Conservation (phyloP, 2,888 invertebrate species). For the Drosophila sordidapex region DNA sequence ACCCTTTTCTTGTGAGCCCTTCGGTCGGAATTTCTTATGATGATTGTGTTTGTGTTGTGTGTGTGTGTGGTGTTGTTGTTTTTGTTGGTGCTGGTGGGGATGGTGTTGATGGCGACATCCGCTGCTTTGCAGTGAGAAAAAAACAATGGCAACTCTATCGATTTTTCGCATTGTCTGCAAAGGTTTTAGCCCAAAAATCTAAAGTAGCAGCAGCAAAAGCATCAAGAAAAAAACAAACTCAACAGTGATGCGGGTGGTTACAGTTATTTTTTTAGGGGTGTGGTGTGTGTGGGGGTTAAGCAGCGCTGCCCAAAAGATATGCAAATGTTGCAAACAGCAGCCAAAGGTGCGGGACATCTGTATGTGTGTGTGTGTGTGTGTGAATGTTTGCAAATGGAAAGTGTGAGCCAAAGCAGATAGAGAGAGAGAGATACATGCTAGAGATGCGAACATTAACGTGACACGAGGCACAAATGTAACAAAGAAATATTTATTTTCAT, state of each 20-base stretch:
- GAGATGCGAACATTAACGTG: conserved; percentile 3
- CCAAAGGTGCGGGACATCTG: conserved; percentile 48
- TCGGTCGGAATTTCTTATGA: conserved; percentile 34
- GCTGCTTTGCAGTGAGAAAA: conserved; percentile 50
- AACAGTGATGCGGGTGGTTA: conserved; percentile 55
- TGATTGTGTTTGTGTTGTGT: conserved; percentile 5
- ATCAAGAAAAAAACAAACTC: conserved; percentile 18
- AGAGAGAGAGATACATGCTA: conserved; percentile 55
- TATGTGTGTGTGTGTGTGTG: conserved; percentile 25
- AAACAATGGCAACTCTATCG: conserved; percentile 73
- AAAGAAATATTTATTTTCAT: not conserved
- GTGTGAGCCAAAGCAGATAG: conserved; percentile 60
- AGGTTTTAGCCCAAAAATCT: conserved; percentile 71
- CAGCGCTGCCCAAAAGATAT: conserved; percentile 70
- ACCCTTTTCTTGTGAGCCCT: conserved; percentile 29
- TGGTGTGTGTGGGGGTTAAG: conserved; percentile 15
- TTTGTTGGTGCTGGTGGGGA: conserved; percentile 5
- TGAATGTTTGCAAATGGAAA: conserved; percentile 69
- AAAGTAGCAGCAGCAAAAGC: conserved; percentile 65
- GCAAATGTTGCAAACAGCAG: conserved; percentile 69
- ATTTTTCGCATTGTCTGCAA: conserved; percentile 78
- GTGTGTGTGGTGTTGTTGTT: conserved; percentile 12
- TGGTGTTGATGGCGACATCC: conserved; percentile 56
- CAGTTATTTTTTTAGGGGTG: conserved; percentile 5
- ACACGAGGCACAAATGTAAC: not conserved